phyloP scores from a whole-genome alignment of 2,888 invertebrate species.

The Drepana falcataria region DNA sequence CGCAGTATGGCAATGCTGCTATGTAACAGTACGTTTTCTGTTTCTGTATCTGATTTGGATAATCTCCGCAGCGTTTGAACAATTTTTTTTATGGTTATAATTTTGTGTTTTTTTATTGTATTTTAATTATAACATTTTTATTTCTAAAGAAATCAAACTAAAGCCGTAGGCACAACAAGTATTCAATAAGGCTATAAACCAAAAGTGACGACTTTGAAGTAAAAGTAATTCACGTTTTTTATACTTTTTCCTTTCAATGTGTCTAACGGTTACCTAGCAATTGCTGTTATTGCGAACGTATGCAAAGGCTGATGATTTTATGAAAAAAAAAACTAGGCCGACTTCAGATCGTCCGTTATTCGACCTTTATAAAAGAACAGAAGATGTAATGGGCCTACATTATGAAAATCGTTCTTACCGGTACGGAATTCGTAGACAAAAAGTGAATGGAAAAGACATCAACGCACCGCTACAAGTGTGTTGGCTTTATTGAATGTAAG shows the following conservation, averaged over 20 bases:
- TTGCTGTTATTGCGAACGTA: background rate
- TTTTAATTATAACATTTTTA: no score
- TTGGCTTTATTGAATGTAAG: background rate
- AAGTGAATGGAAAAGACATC: slow-evolving; percentile 20
- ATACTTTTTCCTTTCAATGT: background rate
- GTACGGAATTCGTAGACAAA: background rate
- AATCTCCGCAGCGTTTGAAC: no score
- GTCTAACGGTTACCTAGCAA: background rate
- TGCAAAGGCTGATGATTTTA: background rate
- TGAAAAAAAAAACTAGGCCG: background rate
- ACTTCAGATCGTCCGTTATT: background rate
- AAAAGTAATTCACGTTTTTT: background rate
- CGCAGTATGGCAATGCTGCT: no score
- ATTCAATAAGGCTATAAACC: background rate
- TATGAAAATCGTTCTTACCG: background rate
- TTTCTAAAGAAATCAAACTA: no score
- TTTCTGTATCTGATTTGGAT: no score
- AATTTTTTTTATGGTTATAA: no score
- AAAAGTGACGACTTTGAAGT: background rate
- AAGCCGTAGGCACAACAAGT: no score
- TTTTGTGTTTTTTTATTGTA: no score
- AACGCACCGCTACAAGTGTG: slow-evolving; percentile 9
- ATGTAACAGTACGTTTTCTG: no score
- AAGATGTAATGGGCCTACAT: background rate
- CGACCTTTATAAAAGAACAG: background rate